A percentile compares a stretch with the other conserved stretches of the same genome.
Evolutionary conservation across 2,113 vertebrate species (phyloP).

Genomic region (Acanthisitta chloris): DNA sequence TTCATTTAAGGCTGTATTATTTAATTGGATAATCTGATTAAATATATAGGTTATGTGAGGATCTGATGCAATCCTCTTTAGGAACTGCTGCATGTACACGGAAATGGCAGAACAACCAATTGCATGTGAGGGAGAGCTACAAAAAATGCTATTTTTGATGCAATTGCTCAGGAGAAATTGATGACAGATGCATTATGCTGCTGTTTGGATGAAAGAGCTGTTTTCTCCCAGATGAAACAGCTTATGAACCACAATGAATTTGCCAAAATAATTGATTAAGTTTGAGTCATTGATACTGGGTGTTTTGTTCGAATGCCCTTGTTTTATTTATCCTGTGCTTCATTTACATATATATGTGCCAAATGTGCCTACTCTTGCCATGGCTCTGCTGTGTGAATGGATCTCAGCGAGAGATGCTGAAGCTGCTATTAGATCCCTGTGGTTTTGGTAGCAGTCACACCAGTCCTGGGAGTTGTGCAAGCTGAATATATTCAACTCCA

Average conservation of each 20-base stretch:
- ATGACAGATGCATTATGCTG: neutral
- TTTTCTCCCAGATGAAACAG: neutral
- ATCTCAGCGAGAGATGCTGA: neutral
- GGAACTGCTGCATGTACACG: neutral
- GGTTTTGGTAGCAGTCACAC: neutral
- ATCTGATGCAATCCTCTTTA: neutral
- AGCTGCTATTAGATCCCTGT: neutral
- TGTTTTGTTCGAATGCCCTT: neutral
- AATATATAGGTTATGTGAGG: conserved; percentile 5
- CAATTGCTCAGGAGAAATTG: neutral
- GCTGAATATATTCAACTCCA: neutral
- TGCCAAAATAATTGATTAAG: neutral
- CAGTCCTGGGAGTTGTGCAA: fast-evolving
- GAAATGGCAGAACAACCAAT: neutral
- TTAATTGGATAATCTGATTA: conserved; percentile 43
- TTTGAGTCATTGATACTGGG: neutral
- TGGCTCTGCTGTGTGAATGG: neutral
- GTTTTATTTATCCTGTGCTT: neutral
- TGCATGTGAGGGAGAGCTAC: neutral
- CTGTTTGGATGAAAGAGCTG: neutral
- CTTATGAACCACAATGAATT: neutral
- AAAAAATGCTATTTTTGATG: neutral
- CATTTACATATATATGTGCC: neutral
- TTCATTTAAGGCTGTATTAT: neutral
- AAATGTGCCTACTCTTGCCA: fast-evolving